Evolutionary conservation across 2,113 vertebrate genomes (phyloP).

Genomic region (Toxostoma redivivum): DNA sequence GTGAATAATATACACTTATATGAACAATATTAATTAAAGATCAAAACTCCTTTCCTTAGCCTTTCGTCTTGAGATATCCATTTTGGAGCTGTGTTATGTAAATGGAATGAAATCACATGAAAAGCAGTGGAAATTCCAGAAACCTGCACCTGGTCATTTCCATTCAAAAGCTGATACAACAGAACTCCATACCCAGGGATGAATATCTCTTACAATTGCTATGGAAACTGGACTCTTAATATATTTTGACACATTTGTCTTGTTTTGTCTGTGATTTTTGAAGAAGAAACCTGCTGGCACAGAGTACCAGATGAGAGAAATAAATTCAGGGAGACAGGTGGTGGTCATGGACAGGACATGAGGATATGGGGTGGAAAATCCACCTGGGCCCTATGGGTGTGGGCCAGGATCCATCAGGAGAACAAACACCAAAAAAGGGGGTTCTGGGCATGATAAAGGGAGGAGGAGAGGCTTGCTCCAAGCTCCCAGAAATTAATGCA

Average conservation of each 20-base stretch:
- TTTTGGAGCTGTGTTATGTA: background rate
- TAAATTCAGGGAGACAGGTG: background rate
- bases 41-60: background rate
- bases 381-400: background rate
- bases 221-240: slow-evolving; percentile 46
- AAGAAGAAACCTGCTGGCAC: slow-evolving; percentile 3
- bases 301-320: background rate
- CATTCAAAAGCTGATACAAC: background rate
- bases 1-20: background rate
- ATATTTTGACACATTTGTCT: slow-evolving; percentile 35
- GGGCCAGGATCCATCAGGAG: background rate
- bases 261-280: background rate
- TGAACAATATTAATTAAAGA: background rate
- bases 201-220: slow-evolving; percentile 36
- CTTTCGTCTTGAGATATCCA: background rate
- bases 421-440: background rate
- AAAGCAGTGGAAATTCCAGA: background rate
- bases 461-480: background rate
- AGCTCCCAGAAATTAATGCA: background rate
- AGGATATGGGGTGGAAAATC: background rate
- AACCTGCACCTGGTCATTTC: background rate
- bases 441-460: fast-evolving
- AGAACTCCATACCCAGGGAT: background rate
- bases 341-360: fast-evolving
- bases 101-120: background rate